Percentiles rank a stretch among this genome's conserved stretches.
phyloP scores from a whole-genome alignment of 2,888 invertebrate species.

The Pammene aurita region DNA sequence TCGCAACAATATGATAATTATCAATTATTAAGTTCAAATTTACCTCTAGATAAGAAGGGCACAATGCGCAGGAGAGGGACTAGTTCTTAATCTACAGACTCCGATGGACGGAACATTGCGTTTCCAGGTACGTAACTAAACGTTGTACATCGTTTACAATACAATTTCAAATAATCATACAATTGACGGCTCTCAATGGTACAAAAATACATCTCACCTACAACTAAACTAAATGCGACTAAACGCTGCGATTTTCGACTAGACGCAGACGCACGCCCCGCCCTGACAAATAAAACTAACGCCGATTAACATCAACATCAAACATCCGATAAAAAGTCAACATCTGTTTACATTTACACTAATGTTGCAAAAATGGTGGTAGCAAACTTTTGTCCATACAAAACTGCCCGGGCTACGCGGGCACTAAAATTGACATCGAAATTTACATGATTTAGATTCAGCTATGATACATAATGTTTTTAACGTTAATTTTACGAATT shows the following conservation, averaged over 20 bases:
- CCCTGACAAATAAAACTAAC: slow-evolving; percentile 3
- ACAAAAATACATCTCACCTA: slow-evolving; percentile 78
- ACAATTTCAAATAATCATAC: slow-evolving; percentile 50
- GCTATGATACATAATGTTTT: slow-evolving; percentile 75
- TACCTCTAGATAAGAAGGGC: not conserved
- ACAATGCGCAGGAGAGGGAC: slow-evolving; percentile 46
- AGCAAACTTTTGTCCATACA: slow-evolving; percentile 73
- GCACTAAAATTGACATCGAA: slow-evolving; percentile 81
- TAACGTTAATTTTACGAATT: slow-evolving; percentile 65
- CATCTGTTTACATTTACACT: slow-evolving; percentile 50
- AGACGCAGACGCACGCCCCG: slow-evolving; percentile 17
- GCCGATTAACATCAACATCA: slow-evolving; percentile 65
- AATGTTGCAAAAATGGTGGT: slow-evolving; percentile 76
- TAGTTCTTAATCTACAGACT: slow-evolving; percentile 70
- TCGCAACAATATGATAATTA: too few species aligned
- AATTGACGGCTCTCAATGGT: slow-evolving; percentile 72
- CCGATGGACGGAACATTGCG: slow-evolving; percentile 77
- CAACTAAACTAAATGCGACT: slow-evolving; percentile 64
- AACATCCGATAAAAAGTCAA: slow-evolving; percentile 69
- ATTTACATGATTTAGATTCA: slow-evolving; percentile 76
- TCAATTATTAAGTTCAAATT: too few species aligned
- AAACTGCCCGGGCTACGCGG: slow-evolving; percentile 66
- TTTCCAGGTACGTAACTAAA: slow-evolving; percentile 73
- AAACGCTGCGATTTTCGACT: not conserved
- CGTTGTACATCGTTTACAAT: slow-evolving; percentile 44